Conservation (phyloP, 2,797 vertebrate species). For the Phrynocephalus forsythii region DNA sequence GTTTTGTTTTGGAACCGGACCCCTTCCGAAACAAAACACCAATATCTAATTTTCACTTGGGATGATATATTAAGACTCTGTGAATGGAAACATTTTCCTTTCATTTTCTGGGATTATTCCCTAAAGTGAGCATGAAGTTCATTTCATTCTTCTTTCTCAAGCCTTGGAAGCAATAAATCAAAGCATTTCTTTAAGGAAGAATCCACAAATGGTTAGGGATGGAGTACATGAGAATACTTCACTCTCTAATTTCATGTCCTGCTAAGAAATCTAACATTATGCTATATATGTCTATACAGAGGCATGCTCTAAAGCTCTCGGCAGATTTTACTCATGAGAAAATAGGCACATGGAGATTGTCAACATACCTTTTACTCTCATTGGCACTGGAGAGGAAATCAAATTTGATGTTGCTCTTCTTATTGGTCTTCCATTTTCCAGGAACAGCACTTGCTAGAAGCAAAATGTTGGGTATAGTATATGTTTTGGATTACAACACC, state of each 20-base stretch:
- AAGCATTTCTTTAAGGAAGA: neutral
- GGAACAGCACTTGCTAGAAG: no score
- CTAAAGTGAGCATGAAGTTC: neutral
- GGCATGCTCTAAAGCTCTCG: neutral
- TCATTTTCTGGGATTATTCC: conserved; percentile 16
- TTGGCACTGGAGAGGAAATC: neutral
- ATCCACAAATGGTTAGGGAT: neutral
- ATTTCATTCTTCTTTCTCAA: neutral
- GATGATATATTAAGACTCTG: conserved; percentile 34
- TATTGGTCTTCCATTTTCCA: neutral
- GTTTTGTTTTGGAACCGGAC: no score
- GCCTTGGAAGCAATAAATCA: neutral
- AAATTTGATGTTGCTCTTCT: neutral
- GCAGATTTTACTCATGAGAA: neutral
- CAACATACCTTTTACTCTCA: neutral
- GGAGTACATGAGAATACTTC: neutral
- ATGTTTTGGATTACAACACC: no score
- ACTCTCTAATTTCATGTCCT: neutral
- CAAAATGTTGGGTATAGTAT: no score
- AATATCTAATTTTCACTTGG: no score
- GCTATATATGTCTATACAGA: neutral
- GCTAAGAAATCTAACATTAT: neutral
- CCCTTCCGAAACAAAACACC: no score
- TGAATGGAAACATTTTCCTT: conserved; percentile 29
- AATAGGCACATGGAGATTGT: neutral